Conservation (phyloP, 2,797 vertebrate genomes). For the Cryptoprocta ferox region DNA sequence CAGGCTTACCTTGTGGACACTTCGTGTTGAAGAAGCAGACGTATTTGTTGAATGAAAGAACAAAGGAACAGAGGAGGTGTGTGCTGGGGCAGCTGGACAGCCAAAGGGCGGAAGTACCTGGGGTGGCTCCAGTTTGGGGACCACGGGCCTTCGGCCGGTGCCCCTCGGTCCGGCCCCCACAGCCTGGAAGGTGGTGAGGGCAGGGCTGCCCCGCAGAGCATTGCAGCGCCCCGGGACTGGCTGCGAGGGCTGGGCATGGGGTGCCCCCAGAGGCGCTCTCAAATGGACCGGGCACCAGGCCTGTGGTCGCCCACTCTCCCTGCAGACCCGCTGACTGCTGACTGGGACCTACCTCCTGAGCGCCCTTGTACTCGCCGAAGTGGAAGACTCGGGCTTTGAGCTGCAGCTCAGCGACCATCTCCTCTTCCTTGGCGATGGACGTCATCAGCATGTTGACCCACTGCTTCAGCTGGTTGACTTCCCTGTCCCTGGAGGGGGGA, state of each 20-base stretch:
- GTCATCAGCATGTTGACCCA: constrained; percentile 86
- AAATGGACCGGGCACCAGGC: no score
- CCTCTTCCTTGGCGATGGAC: constrained; percentile 88
- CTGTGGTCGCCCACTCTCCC: rapidly evolving
- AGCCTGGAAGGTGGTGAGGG: neutral
- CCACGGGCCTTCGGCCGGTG: neutral
- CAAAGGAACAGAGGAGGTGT: neutral
- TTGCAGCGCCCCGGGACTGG: rapidly evolving
- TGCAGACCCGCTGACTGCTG: rapidly evolving
- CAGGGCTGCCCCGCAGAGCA: neutral
- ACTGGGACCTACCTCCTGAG: constrained; percentile 88
- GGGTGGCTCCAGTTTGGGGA: neutral
- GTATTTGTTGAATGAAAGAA: neutral
- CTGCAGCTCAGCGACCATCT: constrained; percentile 87
- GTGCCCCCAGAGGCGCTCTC: neutral
- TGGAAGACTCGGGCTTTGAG: constrained; percentile 89
- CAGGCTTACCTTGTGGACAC: neutral
- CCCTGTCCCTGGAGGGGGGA: constrained; percentile 87
- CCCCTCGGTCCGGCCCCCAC: neutral
- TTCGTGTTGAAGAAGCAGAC: neutral
- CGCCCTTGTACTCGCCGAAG: constrained; percentile 85
- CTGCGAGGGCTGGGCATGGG: neutral
- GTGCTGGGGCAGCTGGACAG: neutral
- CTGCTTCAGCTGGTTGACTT: constrained; percentile 87
- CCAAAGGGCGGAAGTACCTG: rapidly evolving